A percentile compares a stretch with the other conserved stretches of the same genome.
Conservation (phyloP, 2,113 vertebrate genomes). For the Anhinga anhinga region DNA sequence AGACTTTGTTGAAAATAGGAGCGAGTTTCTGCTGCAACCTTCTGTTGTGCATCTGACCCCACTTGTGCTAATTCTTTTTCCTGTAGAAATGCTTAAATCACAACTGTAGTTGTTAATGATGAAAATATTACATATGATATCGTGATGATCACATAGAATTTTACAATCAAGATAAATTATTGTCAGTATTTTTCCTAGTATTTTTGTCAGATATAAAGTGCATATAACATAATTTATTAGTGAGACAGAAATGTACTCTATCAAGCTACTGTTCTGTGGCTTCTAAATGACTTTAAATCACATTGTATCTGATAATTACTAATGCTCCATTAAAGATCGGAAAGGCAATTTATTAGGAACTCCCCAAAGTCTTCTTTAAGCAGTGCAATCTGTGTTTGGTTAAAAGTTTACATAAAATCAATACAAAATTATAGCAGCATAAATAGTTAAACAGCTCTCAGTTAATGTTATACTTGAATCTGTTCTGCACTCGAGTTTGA, state of each 20-base stretch:
- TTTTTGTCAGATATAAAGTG: background rate
- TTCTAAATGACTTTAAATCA: constrained; percentile 66
- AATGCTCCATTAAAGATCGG: constrained; percentile 62
- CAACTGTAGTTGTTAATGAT: background rate
- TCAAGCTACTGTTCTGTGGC: background rate
- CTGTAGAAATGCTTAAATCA: background rate
- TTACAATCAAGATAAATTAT: background rate
- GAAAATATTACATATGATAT: background rate
- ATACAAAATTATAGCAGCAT: constrained; percentile 77
- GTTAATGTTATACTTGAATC: constrained; percentile 57
- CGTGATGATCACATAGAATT: background rate
- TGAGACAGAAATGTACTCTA: constrained; percentile 11
- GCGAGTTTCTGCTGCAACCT: background rate
- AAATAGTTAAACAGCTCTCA: constrained; percentile 75
- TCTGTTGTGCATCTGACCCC: background rate
- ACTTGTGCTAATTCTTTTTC: background rate
- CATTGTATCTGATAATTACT: constrained; percentile 58
- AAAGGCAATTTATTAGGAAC: constrained; percentile 67
- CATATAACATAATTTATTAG: background rate
- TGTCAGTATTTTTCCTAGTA: background rate
- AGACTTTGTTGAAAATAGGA: constrained; percentile 1
- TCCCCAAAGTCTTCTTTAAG: constrained; percentile 74
- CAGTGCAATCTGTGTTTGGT: constrained; percentile 73
- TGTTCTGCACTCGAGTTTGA: background rate
- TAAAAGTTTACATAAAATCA: constrained; percentile 79